Base-by-base conservation (phyloP, 2,888 invertebrate species). In the Linyphia triangularis region DNA sequence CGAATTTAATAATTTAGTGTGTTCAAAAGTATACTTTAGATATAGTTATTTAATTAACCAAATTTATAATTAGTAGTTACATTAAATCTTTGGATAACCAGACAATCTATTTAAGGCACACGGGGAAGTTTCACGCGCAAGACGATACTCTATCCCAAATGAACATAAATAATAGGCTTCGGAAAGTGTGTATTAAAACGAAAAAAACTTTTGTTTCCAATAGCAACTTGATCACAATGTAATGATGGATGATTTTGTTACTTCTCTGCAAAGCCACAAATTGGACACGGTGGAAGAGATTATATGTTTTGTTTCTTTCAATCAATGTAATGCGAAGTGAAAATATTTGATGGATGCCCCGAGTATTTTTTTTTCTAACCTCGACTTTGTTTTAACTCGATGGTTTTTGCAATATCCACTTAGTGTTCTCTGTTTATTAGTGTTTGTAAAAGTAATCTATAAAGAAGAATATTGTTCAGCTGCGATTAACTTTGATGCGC, bases 241-340 rank as follows among this genome's bases (percentile, higher is more conserved):
- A 59, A 73, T 73, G 73, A 73, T 73, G 73, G 73, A 72, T 72
- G 72, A 59, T 73, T 24, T 43, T 26, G 7, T 40, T 72, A 43
- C 26, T 19, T n/a, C n/a, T 33, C 33, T 22, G 9, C 28, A 24
- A 4, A 26, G n/a, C 70, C 73, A 73, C 51, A 26, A 51, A 73
- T 19, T 57, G 7, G 73, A 33, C 19, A 30, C 33, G 16, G 1
- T n/a, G 22, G 19, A 2, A 30, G 57, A 22, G 30, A 28, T 28
- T 59, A 30, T 24, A 59, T 24, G 59, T 73, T 73, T 73, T 73
- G 73, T 73, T 73, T 73, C 59, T 73, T 59, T 57, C 73, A 73
- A 59, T 73, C 57, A 30, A 73, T 59, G 59, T 33, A 59, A 33
- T 73, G 73, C 16, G 73, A 22, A 43, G 26, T 28, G 70, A 51